Conservation (phyloP, 2,113 vertebrate species). For the Todiramphus saurophagus region DNA sequence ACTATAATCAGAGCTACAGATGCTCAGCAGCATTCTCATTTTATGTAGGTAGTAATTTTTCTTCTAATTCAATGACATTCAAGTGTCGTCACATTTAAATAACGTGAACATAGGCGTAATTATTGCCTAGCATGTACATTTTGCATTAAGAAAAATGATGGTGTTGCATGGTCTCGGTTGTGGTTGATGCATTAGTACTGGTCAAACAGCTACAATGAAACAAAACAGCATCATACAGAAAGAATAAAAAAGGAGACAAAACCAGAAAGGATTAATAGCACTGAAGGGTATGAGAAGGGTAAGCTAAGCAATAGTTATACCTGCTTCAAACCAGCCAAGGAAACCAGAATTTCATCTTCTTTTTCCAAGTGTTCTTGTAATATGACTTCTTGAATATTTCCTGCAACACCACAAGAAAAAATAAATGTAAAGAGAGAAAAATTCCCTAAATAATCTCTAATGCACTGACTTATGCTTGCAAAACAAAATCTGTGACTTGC, state of each 20-base stretch:
- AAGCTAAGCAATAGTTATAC: constrained; percentile 59
- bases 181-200: background rate
- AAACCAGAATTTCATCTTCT: constrained; percentile 96
- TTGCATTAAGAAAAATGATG: background rate
- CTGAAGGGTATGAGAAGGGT: background rate
- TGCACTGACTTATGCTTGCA: background rate
- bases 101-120: background rate
- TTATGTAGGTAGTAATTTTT: background rate
- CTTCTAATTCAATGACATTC: background rate
- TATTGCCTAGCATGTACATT: background rate
- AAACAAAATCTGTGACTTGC: background rate
- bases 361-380: constrained; percentile 92
- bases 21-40: background rate
- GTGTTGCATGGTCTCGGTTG: background rate
- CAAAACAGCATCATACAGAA: background rate
- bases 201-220: background rate
- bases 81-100: background rate
- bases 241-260: background rate
- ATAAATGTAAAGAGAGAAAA: background rate
- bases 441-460: background rate
- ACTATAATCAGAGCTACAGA: background rate
- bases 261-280: background rate
- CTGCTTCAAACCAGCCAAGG: constrained; percentile 96
- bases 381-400: constrained; percentile 97
- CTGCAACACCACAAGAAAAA: constrained; percentile 70